Evolutionary conservation across 2,797 vertebrate genomes (phyloP).

Genomic region (Carduelis carduelis): DNA sequence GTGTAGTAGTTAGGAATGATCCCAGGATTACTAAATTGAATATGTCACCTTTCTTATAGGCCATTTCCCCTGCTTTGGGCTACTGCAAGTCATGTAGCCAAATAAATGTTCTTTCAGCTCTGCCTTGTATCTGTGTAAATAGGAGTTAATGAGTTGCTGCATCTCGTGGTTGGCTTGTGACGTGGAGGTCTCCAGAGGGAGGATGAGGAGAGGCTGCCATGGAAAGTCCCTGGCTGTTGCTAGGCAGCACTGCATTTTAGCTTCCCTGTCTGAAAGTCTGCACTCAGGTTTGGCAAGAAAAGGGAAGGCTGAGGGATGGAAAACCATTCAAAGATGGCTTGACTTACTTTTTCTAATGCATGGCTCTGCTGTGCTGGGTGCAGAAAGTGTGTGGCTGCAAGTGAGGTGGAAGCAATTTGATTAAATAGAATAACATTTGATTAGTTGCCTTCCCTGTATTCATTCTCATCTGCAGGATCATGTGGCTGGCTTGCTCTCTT

Average conservation of each 20-base stretch:
- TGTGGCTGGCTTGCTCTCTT: background rate
- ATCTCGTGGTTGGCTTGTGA: background rate
- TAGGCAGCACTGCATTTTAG: constrained; percentile 14
- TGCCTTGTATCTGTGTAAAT: background rate
- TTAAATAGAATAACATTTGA: background rate
- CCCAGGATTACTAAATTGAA: background rate
- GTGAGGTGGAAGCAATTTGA: background rate
- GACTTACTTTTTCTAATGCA: background rate
- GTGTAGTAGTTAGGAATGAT: background rate
- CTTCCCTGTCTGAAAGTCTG: background rate
- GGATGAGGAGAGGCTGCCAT: constrained; percentile 1
- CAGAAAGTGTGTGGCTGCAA: background rate
- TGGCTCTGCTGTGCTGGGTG: background rate
- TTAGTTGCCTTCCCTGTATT: background rate
- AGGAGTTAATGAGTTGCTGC: constrained; percentile 19
- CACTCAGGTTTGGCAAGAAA: background rate
- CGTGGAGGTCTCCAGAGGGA: constrained; percentile 14
- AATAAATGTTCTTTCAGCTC: constrained; percentile 7
- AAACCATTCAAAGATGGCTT: background rate
- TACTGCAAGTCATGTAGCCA: background rate
- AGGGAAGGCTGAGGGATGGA: background rate
- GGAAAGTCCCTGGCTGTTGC: constrained; percentile 47
- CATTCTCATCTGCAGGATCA: background rate
- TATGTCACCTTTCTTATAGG: background rate
- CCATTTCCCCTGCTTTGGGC: background rate